Conservation (phyloP, 2,113 vertebrate genomes). For the Elachura formosa region DNA sequence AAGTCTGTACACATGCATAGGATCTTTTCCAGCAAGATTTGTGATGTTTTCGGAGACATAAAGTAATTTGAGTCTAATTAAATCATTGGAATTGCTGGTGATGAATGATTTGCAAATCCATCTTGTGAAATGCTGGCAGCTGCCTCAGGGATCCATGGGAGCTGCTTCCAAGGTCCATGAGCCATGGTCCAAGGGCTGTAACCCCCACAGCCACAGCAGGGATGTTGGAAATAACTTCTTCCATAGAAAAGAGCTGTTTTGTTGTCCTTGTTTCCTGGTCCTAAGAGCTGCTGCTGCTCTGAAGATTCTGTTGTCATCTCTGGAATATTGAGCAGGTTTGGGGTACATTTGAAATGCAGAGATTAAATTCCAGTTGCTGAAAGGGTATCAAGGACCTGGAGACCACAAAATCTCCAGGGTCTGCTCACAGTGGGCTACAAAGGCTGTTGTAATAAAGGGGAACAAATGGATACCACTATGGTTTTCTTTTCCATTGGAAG, state of each 20-base stretch:
- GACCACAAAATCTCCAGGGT: fast-evolving
- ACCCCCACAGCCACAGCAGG: neutral
- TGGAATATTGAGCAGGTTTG: neutral
- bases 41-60: neutral
- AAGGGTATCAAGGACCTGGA: neutral
- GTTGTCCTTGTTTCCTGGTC: neutral
- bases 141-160: neutral
- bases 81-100: neutral
- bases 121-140: neutral
- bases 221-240: neutral
- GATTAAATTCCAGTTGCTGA: neutral
- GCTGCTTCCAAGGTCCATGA: neutral
- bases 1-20: neutral
- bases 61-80: neutral
- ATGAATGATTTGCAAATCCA: neutral
- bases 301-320: neutral
- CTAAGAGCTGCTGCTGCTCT: neutral
- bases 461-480: neutral
- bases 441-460: neutral
- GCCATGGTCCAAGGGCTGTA: fast-evolving
- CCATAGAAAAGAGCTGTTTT: neutral
- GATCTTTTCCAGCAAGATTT: neutral
- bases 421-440: neutral
- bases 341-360: neutral
- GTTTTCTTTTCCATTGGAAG: neutral